Conservation (phyloP, 2,888 invertebrate genomes). For the Reticulitermes lucifugus region DNA sequence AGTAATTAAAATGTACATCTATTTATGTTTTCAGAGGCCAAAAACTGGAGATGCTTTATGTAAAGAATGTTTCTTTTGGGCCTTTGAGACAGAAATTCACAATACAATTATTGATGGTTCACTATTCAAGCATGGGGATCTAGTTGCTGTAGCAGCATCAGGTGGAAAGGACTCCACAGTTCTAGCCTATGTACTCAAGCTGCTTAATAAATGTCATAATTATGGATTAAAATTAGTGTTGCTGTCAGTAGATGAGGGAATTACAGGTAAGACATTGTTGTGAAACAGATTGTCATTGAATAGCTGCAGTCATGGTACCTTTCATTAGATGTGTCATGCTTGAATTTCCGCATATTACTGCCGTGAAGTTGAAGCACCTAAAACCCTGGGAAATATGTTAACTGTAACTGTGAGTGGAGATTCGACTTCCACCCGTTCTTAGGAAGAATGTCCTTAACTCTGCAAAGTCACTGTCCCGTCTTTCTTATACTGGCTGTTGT, state of each 20-base stretch:
- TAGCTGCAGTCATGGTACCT: no score
- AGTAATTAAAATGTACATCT: slow-evolving; percentile 10
- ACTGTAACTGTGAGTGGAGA: no score
- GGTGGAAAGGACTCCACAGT: slow-evolving; percentile 98
- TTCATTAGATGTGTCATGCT: no score
- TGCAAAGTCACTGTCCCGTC: no score
- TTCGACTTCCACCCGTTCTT: no score
- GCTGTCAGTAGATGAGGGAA: slow-evolving; percentile 98
- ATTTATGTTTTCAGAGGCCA: slow-evolving; percentile 74
- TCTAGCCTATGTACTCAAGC: slow-evolving; percentile 91
- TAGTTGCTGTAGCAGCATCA: slow-evolving; percentile 93
- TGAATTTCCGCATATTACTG: no score
- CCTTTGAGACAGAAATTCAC: slow-evolving; percentile 96
- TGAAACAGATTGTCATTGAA: no score
- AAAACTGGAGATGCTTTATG: slow-evolving; percentile 94
- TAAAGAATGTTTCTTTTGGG: slow-evolving; percentile 93
- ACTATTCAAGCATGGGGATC: slow-evolving; percentile 85
- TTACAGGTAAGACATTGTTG: slow-evolving; percentile 73
- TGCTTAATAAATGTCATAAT: slow-evolving; percentile 88
- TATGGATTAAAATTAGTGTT: slow-evolving; percentile 92
- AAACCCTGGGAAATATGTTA: no score
- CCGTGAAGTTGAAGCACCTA: no score
- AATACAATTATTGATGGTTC: slow-evolving; percentile 85
- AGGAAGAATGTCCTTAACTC: no score
- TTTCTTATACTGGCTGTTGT: no score